Evolutionary conservation across 2,797 vertebrate genomes (phyloP), one percentile per base, ranked within the genome.

Genomic region (Brachyrhaphis roseni): DNA sequence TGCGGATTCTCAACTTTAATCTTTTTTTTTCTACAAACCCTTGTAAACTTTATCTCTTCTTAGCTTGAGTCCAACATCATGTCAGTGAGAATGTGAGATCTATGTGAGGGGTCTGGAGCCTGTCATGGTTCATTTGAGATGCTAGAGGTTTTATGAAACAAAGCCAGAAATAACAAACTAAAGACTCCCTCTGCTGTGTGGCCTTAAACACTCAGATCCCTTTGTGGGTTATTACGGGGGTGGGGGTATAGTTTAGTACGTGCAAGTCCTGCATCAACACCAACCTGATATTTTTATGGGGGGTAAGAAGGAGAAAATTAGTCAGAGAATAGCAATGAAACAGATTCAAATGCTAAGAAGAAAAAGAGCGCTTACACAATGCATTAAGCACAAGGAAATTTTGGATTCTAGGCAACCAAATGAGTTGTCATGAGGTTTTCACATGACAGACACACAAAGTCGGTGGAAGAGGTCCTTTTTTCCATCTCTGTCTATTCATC

Each of bases 151-250:
- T 82, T 78, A 86, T 90, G 91, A 92, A 86, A 91, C 90, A 87
- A 26, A 39, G 86, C 90, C 93, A 93, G 91, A 47, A 88, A 92
- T n/a, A 94, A 93, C 90, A 94, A 91, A 90, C 83, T 87, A 70
- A 82, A 90, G 86, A 68, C 82, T 90, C 87, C 81, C 79, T 85
- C 68, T 10, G 0, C 74, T 83, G 81, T 92, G 85, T 89, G 90
- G 79, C 82, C 80, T 87, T 86, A 90, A 91, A 88, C 85, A 81
- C 77, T 81, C 75, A 1, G 73, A 90, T 82, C 87, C 88, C 91
- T 85, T 76, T 39, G 78, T 66, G 89, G 88, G 79, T 91, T 79
- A 86, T 89, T 88, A 83, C 55, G 51, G 74, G 78, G 55, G 23
- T 10, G 47, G 5, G 68, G 15, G 77, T 28, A 72, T 66, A 1